Percentiles rank a stretch among this genome's conserved stretches.
These are phyloP conservation scores for Okapia johnstoni DNA, from an alignment of 2,113 vertebrate genomes.

Conservation along the genomic window DNA sequence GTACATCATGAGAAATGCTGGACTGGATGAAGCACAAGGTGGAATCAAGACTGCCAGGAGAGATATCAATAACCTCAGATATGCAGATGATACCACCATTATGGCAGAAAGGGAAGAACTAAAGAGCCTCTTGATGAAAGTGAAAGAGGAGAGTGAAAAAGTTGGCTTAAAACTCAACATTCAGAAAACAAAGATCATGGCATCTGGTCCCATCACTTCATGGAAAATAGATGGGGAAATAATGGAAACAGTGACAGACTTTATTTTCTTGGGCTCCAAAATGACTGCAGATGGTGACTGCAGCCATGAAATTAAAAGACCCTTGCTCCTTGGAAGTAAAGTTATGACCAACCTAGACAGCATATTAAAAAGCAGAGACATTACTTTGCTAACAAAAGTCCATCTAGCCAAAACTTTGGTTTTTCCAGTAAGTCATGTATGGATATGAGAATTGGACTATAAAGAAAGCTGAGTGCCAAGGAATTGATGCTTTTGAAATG, in stretches of 20 bases:
- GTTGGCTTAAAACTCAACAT: background rate
- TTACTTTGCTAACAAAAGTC: background rate
- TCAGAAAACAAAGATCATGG: background rate
- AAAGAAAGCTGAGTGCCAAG: accelerated
- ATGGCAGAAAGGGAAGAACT: background rate
- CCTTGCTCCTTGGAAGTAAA: background rate
- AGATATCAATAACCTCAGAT: background rate
- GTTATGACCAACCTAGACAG: background rate
- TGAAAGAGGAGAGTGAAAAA: background rate
- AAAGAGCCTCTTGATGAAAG: background rate
- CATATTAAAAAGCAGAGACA: background rate
- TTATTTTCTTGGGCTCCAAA: background rate
- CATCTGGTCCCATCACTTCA: background rate
- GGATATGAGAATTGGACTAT: background rate
- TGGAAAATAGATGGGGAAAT: background rate
- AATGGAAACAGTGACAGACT: background rate
- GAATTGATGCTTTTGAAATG: background rate
- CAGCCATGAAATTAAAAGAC: background rate
- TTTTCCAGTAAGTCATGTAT: background rate
- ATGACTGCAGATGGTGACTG: background rate
- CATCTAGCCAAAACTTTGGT: background rate
- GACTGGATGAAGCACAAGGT: background rate
- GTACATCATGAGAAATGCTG: background rate
- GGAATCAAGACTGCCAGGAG: background rate
- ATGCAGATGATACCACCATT: background rate